A percentile compares a stretch with the other conserved stretches of the same genome.
These are phyloP conservation scores for Rhyacichthys aspro DNA, from an alignment of 2,797 vertebrate species.

Conservation along the genomic window DNA sequence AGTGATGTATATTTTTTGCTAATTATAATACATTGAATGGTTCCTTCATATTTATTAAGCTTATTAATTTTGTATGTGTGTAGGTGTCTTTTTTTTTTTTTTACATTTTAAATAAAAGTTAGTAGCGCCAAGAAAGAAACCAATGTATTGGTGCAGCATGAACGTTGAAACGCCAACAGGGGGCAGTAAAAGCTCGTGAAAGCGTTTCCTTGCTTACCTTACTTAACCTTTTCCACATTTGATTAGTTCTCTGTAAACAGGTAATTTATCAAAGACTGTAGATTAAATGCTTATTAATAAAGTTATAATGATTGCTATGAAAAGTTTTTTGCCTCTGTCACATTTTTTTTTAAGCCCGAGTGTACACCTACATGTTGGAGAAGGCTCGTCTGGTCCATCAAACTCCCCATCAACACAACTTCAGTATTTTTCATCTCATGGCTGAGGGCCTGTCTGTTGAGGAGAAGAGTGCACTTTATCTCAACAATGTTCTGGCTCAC, in stretches of 20 bases:
- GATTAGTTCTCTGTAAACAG: slow-evolving; percentile 14
- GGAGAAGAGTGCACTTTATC: slow-evolving; percentile 86
- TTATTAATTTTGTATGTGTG: too few relatives aligned
- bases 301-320: neutral
- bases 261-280: slow-evolving; percentile 3
- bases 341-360: slow-evolving; percentile 78
- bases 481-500: slow-evolving; percentile 84
- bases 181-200: slow-evolving; percentile 54
- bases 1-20: too few relatives aligned
- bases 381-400: slow-evolving; percentile 86
- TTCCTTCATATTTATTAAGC: too few relatives aligned
- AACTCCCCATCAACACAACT: slow-evolving; percentile 86
- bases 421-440: slow-evolving; percentile 91
- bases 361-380: slow-evolving; percentile 92
- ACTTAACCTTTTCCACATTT: slow-evolving; percentile 34
- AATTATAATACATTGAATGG: too few relatives aligned
- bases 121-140: neutral
- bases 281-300: slow-evolving; percentile 3
- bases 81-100: too few relatives aligned
- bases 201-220: slow-evolving; percentile 28
- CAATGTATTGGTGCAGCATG: neutral
- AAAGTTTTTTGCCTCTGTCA: neutral
- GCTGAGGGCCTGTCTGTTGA: slow-evolving; percentile 89
- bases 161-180: slow-evolving; percentile 55
- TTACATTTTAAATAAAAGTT: neutral